Base-by-base conservation (phyloP, 1,140 invertebrate species). In the Cydia amplana region DNA sequence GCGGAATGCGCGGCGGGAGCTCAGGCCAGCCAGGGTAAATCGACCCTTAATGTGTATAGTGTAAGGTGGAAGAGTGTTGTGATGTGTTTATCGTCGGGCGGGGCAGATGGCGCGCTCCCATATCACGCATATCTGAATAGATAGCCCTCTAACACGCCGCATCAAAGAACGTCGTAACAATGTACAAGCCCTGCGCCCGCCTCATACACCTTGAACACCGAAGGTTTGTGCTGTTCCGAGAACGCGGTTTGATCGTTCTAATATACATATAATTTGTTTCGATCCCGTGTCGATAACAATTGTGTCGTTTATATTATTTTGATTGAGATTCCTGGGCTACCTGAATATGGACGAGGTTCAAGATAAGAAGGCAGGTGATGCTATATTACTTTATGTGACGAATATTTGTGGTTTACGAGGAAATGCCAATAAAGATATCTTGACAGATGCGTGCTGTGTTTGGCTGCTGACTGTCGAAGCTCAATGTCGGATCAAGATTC, bases 61-160 rank as follows among this genome's bases (percentile, higher is more conserved):
- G 36, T n/a, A 63, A 20, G 73, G 28, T 18, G 28, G 25, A 51
- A 67, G 43, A 14, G 55, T 23, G 23, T 4, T 14, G 49, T 76
- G 72, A 79, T 72, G 74, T 73, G 75, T 73, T 74, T 74, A 78
- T 67, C 43, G 73, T 28, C 43, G 14, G 55, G 25, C 72, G 32
- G 82, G 73, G 73, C 73, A 74, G 73, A 12, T 74, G 74, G 16
- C 40, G 73, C 60, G 64, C 63, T 18, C 46, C 49, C 51, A 81
- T 86, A 85, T 84, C 84, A 80, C 77, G 83, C 73, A 84, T 85
- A 86, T 87, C 87, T 84, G 82, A 85, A 88, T 87, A 86, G 85
- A 85, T 88, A 82, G 78, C 78, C 78, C 82, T 83, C 81, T 88
- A 85, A 87, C 87, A 9, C 18, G 18, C 55, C 20, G 55, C 55